Evolutionary conservation across 2,888 invertebrate genomes (phyloP), one percentile per base, ranked within the genome.

Genomic region (Cheilosia urbana): DNA sequence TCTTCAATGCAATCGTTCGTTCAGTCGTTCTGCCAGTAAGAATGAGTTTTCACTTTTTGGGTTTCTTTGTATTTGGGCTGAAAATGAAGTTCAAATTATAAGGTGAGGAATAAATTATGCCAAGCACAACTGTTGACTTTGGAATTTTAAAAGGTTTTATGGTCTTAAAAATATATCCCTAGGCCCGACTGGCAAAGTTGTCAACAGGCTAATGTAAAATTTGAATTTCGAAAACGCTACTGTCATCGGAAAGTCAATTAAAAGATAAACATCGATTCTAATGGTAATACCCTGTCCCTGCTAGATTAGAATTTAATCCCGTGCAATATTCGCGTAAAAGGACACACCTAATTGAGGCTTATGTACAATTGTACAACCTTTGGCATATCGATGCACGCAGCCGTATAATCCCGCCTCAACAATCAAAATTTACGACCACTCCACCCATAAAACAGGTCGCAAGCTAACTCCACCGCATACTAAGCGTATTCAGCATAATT

Each of bases 361-460:
- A 53, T 49, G 40, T 40, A 19, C 42, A 21, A 45, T 19, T 49
- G 40, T 40, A 19, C 42, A 21, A 45, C 30, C 21, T 47, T 53
- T 15, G 30, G 45, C 24, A 30, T 65, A 55, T 57, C 45, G 57
- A 57, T 19, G 17, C 15, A 30, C 30, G 11, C 11, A 34, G 11
- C 34, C 58, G 27, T 47, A 51, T 49, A 76, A 68, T 76, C 76
- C 60, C 34, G 47, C 42, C 57, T 40, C 51, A 42, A 37, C 68
- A 76, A 51, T 76, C 76, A 47, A 60, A 60, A 76, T 76, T 58
- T 68, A 68, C 42, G 76, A 19, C 24, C 58, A 30, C 27, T 58
- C 37, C 37, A 57, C n/a, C 27, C 51, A 53, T 68, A 68, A 76
- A 45, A 7, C 55, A 37, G 57, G 57, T 34, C 55, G 19, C 66